Base-by-base conservation (phyloP, 2,113 vertebrate genomes). In the Accipiter cooperii region DNA sequence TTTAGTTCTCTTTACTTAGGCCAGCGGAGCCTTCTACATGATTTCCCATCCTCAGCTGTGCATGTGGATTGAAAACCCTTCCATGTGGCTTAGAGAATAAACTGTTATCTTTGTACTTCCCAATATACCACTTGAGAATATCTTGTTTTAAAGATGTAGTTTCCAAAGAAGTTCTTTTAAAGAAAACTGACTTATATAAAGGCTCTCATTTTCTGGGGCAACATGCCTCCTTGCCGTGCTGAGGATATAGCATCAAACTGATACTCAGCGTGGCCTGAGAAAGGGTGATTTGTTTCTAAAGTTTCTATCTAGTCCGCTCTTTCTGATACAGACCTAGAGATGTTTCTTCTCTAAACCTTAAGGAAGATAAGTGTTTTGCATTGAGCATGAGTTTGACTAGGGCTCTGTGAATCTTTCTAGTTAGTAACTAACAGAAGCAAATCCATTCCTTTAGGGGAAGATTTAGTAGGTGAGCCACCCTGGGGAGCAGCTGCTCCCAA, bases 81-180 rank as follows among this genome's bases (percentile, higher is more conserved):
- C 94, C 96, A 95, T 97, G 96, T 95, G 95, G 92, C 75, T 90
- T 69, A 80, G 63, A 94, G 79, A 94, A 84, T 87, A 94, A 97
- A 96, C 93, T 87, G 87, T 89, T 95, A 91, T 89, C 89, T 97
- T 94, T 87, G 51, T 90, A 76, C 87, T 94, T 95, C 64, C 81
- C 96, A 94, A 61, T 90, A 91, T 85, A 90, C 54, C 71, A 69
- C 74, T 97, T 80, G 49, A 64, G 38, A 91, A 93, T 83, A 90
- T 69, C 77, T 94, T 84, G 31, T 49, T 95, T 95, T 68, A 83
- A 87, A 93, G 74, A 34, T 76, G 57, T 24, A 81, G 34, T 47
- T 84, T 65, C 69, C 52, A 70, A 52, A 54, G 38, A 75, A 79
- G 54, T 24, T 26, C 81, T 49, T 85, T 69, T 34, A 12, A 68